A percentile compares a stretch with the other conserved stretches of the same genome.
Evolutionary conservation across 1,140 invertebrate genomes (phyloP).

Genomic region (Cyclina sinensis): DNA sequence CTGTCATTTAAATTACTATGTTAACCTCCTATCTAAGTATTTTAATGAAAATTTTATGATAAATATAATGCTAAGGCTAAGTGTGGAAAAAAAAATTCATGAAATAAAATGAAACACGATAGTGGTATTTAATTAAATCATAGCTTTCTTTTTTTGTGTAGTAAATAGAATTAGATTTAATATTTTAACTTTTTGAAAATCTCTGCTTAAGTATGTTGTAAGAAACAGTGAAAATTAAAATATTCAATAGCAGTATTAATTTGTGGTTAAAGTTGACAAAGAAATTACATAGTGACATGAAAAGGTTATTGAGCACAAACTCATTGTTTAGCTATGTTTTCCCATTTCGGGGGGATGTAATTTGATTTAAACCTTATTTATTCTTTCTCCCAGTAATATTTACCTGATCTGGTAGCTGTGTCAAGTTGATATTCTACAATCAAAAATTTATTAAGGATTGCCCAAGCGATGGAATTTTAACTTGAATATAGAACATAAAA

Average conservation of each 20-base stretch:
- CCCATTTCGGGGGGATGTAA: no score
- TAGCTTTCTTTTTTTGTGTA: not conserved
- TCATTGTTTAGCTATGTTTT: no score
- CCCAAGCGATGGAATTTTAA: no score
- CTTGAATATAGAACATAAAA: no score
- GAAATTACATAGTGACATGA: not conserved
- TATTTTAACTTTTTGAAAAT: not conserved
- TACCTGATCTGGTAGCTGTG: no score
- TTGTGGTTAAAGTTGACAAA: not conserved
- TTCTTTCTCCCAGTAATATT: no score
- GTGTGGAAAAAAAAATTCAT: not conserved
- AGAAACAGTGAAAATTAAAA: not conserved
- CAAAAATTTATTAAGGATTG: no score
- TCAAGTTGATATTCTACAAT: no score
- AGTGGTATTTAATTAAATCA: slow-evolving; percentile 21
- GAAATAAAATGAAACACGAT: not conserved
- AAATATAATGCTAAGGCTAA: not conserved
- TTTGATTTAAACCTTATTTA: no score
- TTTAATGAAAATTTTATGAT: slow-evolving; percentile 24
- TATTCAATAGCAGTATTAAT: not conserved
- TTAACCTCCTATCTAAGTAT: not conserved
- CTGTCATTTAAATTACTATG: slow-evolving; percentile 15
- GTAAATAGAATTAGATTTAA: not conserved
- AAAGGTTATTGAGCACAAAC: not conserved
- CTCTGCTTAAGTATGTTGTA: not conserved